These are phyloP conservation scores for Theonella swinhoei DNA, from an alignment of 37 sponge, comb jelly and placozoan genomes.

Conservation along the genomic window DNA sequence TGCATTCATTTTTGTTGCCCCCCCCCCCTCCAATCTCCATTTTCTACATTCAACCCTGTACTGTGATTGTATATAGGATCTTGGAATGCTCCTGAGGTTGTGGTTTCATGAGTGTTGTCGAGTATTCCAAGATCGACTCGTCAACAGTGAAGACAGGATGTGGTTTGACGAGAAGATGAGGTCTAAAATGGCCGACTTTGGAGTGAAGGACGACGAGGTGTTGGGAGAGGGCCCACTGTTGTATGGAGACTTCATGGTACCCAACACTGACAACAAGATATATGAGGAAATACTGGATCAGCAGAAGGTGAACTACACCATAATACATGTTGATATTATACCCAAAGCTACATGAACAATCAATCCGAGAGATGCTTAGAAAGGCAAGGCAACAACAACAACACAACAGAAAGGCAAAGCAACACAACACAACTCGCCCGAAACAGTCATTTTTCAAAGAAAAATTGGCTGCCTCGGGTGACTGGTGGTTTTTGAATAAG, in stretches of 20 bases:
- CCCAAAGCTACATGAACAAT: no score
- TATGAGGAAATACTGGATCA: constrained; percentile 89
- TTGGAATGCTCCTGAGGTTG: constrained; percentile 63
- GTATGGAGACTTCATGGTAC: constrained; percentile 96
- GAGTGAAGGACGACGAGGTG: constrained; percentile 62
- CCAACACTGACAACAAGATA: constrained; percentile 72
- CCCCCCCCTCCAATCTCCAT: no score
- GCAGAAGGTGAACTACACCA: constrained; percentile 79
- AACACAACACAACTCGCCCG: no score
- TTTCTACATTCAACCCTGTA: no score
- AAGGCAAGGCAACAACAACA: no score
- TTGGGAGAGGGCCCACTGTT: constrained; percentile 57
- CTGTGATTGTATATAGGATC: background rate
- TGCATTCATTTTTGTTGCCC: no score
- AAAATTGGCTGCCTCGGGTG: no score
- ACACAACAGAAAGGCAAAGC: no score
- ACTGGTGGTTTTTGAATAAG: no score
- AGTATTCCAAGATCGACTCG: constrained; percentile 96
- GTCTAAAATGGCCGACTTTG: constrained; percentile 63
- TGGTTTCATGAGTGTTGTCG: constrained; percentile 98
- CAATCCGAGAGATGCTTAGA: no score
- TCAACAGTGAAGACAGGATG: constrained; percentile 86
- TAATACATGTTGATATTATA: no score
- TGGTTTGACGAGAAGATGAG: constrained; percentile 91
- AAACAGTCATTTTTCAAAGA: no score